Evolutionary conservation across 2,113 vertebrate genomes (phyloP).

Genomic region (Daboia siamensis): DNA sequence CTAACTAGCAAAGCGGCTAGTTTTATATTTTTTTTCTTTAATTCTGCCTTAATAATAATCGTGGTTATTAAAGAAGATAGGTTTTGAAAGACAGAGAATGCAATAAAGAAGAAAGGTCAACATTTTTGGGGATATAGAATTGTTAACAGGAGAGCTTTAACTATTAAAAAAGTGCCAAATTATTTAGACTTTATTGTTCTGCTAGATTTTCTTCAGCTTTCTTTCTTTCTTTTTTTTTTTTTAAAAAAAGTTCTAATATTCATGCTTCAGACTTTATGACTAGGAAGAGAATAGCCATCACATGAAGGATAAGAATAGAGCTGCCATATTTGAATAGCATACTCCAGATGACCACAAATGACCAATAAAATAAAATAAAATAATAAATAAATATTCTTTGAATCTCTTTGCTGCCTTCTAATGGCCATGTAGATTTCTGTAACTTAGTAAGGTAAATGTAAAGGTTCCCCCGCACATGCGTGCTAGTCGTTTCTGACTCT

Average conservation of each 20-base stretch:
- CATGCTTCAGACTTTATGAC: slow-evolving; percentile 8
- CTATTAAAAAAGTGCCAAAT: background rate
- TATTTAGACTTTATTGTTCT: background rate
- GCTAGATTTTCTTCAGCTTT: slow-evolving; percentile 9
- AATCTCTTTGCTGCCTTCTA: background rate
- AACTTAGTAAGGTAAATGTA: too few species aligned
- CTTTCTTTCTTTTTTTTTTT: background rate
- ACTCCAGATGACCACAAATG: background rate
- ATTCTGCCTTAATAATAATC: background rate
- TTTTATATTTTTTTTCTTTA: background rate
- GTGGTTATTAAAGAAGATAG: background rate
- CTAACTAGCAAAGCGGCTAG: background rate
- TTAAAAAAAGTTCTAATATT: background rate
- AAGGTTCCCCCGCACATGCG: too few species aligned
- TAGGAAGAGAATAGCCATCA: background rate
- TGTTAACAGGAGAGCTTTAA: background rate
- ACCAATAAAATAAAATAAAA: background rate
- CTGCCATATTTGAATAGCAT: background rate
- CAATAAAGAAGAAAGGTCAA: background rate
- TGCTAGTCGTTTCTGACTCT: too few species aligned
- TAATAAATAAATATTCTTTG: background rate
- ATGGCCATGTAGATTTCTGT: background rate
- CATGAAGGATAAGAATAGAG: background rate
- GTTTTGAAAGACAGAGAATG: background rate
- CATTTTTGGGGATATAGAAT: background rate